These are phyloP conservation scores for Eolophus roseicapilla DNA, from an alignment of 2,113 vertebrate genomes.

Conservation along the genomic window DNA sequence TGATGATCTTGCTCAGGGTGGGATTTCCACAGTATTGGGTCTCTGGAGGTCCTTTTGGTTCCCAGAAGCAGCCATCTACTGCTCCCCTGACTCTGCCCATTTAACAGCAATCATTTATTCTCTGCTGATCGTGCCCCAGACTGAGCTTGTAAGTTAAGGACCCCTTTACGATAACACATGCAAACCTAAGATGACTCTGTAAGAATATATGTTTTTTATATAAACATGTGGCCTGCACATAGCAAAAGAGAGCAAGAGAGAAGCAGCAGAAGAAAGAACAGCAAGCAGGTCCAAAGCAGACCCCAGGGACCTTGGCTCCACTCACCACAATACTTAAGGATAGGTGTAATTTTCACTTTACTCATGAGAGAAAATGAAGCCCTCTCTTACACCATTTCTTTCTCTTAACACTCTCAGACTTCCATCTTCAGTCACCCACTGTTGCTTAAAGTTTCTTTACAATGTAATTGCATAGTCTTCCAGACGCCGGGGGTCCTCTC, in stretches of 20 bases:
- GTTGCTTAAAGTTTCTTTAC: background rate
- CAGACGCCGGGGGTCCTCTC: background rate
- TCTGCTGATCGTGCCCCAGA: background rate
- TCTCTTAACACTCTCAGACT: background rate
- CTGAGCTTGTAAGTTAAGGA: background rate
- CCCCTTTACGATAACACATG: background rate
- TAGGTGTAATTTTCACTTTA: background rate
- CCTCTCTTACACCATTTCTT: background rate
- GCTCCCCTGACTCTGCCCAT: background rate
- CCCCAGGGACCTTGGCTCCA: background rate
- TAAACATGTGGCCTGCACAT: background rate
- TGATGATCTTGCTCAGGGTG: background rate
- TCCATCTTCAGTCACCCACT: background rate
- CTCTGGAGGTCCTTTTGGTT: background rate
- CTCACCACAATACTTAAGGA: background rate
- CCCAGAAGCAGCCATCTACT: background rate
- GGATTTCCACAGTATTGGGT: background rate
- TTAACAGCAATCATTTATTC: background rate
- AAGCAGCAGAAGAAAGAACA: background rate
- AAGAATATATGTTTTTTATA: background rate
- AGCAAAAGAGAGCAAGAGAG: background rate
- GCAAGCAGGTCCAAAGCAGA: background rate
- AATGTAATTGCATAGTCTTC: background rate
- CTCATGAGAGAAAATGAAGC: background rate
- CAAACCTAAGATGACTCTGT: background rate